Conservation (phyloP, 2,888 invertebrate species). For the Sminthurinus aureus region DNA sequence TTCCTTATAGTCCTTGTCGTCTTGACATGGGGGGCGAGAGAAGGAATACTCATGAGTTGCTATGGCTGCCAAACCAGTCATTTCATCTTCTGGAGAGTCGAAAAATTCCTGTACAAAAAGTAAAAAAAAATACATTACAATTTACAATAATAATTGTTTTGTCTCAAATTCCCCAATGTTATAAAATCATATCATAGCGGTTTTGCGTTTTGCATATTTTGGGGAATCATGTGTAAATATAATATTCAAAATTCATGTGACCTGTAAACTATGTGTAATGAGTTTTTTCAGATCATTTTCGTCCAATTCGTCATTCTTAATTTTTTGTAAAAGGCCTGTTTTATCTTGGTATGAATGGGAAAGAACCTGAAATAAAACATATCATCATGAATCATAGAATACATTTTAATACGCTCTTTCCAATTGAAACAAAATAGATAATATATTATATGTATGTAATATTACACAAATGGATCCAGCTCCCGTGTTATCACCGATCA, state of each 20-base stretch:
- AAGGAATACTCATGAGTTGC: constrained; percentile 42
- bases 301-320: constrained; percentile 36
- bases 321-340: constrained; percentile 17
- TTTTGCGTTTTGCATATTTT: too few relatives aligned
- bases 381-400: too few relatives aligned
- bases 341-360: constrained; percentile 34
- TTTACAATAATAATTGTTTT: not conserved
- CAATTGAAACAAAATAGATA: too few relatives aligned
- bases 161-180: too few relatives aligned
- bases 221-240: too few relatives aligned
- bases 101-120: constrained; percentile 30
- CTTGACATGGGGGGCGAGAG: not conserved
- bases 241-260: constrained; percentile 18
- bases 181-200: too few relatives aligned
- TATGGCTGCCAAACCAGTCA: constrained; percentile 11
- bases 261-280: constrained; percentile 40
- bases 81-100: constrained; percentile 18
- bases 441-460: too few relatives aligned
- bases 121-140: not conserved
- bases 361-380: constrained; percentile 54
- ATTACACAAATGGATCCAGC: constrained; percentile 60
- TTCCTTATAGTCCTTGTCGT: too few relatives aligned
- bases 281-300: constrained; percentile 41
- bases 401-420: too few relatives aligned
- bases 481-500: constrained; percentile 59